Evolutionary conservation across 2,113 vertebrate species (phyloP), one percentile per base, ranked within the genome.

Genomic region (Cacatua alba): DNA sequence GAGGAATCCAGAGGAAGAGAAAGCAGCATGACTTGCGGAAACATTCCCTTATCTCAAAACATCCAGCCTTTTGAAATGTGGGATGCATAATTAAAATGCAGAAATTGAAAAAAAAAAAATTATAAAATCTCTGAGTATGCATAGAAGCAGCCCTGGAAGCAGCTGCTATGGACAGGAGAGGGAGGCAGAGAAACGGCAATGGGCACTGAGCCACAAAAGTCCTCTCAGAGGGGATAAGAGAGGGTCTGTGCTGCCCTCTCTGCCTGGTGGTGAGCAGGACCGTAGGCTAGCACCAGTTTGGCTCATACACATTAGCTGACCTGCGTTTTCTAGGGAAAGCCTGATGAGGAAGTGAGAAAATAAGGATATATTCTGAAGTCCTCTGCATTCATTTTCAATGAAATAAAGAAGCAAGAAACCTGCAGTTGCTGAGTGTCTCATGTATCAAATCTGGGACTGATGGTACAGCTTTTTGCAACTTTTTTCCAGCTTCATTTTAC

Each of bases 31-130:
- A 92, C 83, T 83, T 57, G 52, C 81, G 44, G 88, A 95, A 92
- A 84, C 37, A 84, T 69, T 88, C 90, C 2, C 14, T 83, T 96
- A 92, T 78, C 88, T 93, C 82, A 83, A 65, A 96, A 63, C 28
- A 75, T 62, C 33, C 79, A 90, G 43, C 35, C 41, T 86, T 93
- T 83, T 88, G 76, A 92, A 88, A 92, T 75, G 44, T 46, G 90
- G 51, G 72, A 71, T 1, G 0, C 55, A 51, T 51, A 92, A 93
- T 92, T 94, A 94, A 90, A 93, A 90, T 24, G 18, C 33, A 83
- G 48, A 83, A 35, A 49, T 13, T 29, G 29, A 5, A 15, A 41
- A 21, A 17, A 37, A 62, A 52, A 57, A 33, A 31, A 33, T 25
- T 29, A 15, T 8, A 17, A 25, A 20, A 19, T 33, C 16, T 57